Percentiles rank a stretch among this genome's conserved stretches.
Evolutionary conservation across 2,888 invertebrate species (phyloP).

Genomic region (Euproctis similis): DNA sequence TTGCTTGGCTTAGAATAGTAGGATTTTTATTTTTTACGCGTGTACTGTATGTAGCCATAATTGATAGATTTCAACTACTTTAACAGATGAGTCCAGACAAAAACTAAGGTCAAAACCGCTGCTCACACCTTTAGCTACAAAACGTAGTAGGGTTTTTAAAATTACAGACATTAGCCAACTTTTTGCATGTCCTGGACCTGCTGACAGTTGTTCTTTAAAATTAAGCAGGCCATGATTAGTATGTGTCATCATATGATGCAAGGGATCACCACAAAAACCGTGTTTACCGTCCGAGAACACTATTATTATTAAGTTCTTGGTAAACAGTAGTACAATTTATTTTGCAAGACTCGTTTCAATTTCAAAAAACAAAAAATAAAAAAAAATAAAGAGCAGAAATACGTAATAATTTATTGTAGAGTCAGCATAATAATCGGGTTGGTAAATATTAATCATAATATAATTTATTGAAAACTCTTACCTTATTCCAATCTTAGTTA

Average conservation of each 20-base stretch:
- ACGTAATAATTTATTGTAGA: conserved; percentile 34
- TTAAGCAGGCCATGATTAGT: conserved; percentile 2
- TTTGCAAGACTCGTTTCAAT: conserved; percentile 36
- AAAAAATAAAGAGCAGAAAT: conserved; percentile 26
- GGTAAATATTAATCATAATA: too few relatives aligned
- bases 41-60: too few relatives aligned
- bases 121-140: not conserved
- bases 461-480: too few relatives aligned
- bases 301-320: conserved; percentile 19
- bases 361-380: too few relatives aligned
- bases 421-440: conserved; percentile 24
- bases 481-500: too few relatives aligned
- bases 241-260: conserved; percentile 1
- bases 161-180: too few relatives aligned
- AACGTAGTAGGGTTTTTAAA: too few relatives aligned
- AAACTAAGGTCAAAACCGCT: not conserved
- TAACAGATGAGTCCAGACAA: not conserved
- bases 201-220: too few relatives aligned
- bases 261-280: conserved; percentile 6
- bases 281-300: conserved; percentile 13
- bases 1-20: too few relatives aligned
- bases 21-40: too few relatives aligned
- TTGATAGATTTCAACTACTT: not conserved
- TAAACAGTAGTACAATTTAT: conserved; percentile 38
- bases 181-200: too few relatives aligned